Evolutionary conservation across 1,140 invertebrate species (phyloP).

Genomic region (Sesamia nonagrioides): DNA sequence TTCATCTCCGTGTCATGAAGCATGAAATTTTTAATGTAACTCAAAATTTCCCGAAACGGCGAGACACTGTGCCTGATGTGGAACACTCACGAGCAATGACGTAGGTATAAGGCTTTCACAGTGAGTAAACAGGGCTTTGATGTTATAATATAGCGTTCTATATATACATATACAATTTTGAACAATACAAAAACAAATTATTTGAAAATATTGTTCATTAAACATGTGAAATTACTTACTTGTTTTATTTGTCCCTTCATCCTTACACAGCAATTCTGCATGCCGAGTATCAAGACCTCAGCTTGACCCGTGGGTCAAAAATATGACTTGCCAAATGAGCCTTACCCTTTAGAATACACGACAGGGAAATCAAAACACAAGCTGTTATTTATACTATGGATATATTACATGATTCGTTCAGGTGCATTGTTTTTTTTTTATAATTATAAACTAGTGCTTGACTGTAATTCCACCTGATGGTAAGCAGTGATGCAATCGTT

Average conservation of each 20-base stretch:
- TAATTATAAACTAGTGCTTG: no score
- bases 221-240: slow-evolving; percentile 76
- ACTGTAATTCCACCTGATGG: no score
- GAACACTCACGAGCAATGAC: slow-evolving; percentile 57
- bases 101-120: slow-evolving; percentile 80
- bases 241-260: slow-evolving; percentile 59
- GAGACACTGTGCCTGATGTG: slow-evolving; percentile 46
- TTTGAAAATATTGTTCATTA: slow-evolving; percentile 85
- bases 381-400: no score
- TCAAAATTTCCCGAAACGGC: slow-evolving; percentile 9
- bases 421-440: no score
- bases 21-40: not conserved
- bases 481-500: no score
- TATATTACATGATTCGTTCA: no score
- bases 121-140: slow-evolving; percentile 84
- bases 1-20: not conserved
- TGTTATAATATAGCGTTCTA: slow-evolving; percentile 82
- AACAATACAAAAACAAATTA: slow-evolving; percentile 80
- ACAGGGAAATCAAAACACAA: no score
- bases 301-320: not conserved
- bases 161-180: slow-evolving; percentile 85
- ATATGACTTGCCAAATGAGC: no score
- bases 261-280: no score
- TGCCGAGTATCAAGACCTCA: not conserved
- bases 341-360: no score